phyloP scores from a whole-genome alignment of 2,888 invertebrate species.

The Stenodema calcarata region DNA sequence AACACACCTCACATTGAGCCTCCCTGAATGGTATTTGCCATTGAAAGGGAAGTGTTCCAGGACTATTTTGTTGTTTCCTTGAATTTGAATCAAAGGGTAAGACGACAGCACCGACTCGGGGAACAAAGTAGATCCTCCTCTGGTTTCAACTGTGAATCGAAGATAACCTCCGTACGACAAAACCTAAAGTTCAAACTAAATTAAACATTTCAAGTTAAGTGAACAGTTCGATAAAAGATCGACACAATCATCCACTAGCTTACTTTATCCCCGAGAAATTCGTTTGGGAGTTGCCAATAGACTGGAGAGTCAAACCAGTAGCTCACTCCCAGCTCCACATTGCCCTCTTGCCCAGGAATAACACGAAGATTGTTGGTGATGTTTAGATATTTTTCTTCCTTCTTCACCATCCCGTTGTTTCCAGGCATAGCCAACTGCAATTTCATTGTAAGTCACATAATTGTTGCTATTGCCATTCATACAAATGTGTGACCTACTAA shows the following conservation, averaged over 20 bases:
- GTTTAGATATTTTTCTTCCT: conserved; percentile 64
- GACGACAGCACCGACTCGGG: conserved; percentile 66
- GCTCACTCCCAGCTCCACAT: conserved; percentile 66
- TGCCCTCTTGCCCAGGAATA: conserved; percentile 69
- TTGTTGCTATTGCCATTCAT: no score
- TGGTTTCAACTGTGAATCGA: conserved; percentile 74
- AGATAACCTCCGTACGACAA: conserved; percentile 91
- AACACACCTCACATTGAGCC: conserved; percentile 31
- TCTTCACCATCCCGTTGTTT: conserved; percentile 59
- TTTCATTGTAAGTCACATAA: neutral
- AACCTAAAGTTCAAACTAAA: conserved; percentile 64
- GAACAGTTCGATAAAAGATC: neutral
- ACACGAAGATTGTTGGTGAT: conserved; percentile 68
- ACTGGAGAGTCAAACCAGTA: conserved; percentile 71
- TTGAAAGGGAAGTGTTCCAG: conserved; percentile 72
- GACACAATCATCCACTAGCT: neutral
- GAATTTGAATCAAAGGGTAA: conserved; percentile 83
- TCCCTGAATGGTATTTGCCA: conserved; percentile 56
- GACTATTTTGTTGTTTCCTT: conserved; percentile 76
- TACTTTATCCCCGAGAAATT: conserved; percentile 84
- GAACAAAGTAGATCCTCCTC: conserved; percentile 68
- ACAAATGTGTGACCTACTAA: no score
- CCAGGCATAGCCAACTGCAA: conserved; percentile 61
- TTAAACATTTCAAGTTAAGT: neutral
- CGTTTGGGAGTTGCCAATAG: conserved; percentile 81